phyloP scores from a whole-genome alignment of 2,888 invertebrate species.

The Heliconius ismenius region DNA sequence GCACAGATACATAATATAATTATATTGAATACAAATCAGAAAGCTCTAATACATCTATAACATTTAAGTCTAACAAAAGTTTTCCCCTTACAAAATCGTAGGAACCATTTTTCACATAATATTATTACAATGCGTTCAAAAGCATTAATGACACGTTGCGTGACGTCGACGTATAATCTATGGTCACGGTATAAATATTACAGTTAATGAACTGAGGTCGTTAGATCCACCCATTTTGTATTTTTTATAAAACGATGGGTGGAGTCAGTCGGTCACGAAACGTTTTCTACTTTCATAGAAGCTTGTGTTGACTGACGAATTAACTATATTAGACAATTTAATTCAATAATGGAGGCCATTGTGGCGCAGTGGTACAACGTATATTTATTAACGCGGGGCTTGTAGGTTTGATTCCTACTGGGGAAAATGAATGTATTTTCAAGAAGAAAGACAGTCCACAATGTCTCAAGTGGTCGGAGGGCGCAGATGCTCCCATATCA shows the following conservation, averaged over 20 bases:
- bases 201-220: constrained; percentile 36
- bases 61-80: neutral
- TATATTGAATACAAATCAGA: neutral
- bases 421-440: neutral
- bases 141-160: constrained; percentile 32
- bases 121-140: neutral
- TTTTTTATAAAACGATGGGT: constrained; percentile 37
- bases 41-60: neutral
- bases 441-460: neutral
- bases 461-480: no score
- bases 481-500: no score
- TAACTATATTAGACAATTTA: neutral
- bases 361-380: neutral
- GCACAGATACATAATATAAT: no score
- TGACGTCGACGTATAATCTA: constrained; percentile 36
- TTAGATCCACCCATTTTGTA: constrained; percentile 36
- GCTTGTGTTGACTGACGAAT: constrained; percentile 1
- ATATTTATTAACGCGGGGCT: neutral
- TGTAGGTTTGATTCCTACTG: neutral
- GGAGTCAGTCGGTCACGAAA: constrained; percentile 24
- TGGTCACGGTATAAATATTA: constrained; percentile 32
- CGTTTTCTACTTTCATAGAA: neutral
- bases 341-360: neutral
- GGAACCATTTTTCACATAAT: constrained; percentile 5
- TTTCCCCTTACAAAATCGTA: neutral